Conservation (phyloP, 2,888 invertebrate genomes). For the Oasisia sp. region DNA sequence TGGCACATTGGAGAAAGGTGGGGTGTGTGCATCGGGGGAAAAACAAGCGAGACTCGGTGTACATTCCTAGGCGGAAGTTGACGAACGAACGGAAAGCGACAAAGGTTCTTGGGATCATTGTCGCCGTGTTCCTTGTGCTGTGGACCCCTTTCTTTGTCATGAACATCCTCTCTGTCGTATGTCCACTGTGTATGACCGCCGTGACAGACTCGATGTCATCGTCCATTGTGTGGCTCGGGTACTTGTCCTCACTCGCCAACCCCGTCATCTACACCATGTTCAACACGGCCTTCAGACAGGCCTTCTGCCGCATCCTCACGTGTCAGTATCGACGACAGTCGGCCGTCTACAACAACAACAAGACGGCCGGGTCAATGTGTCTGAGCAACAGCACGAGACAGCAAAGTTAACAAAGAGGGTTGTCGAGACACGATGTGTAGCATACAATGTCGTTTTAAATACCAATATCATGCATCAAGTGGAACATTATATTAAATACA, state of each 20-base stretch:
- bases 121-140: constrained; percentile 61
- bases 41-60: constrained; percentile 57
- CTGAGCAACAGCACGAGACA: not conserved
- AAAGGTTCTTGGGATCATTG: constrained; percentile 64
- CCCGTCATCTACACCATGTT: constrained; percentile 66
- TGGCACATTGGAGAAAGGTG: not conserved
- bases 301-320: constrained; percentile 59
- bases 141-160: constrained; percentile 64
- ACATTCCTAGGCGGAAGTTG: constrained; percentile 45
- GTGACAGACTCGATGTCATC: constrained; percentile 57
- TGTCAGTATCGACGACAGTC: constrained; percentile 41
- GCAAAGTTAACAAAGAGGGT: not conserved
- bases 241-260: constrained; percentile 62
- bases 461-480: no score
- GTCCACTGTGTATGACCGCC: constrained; percentile 49
- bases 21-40: not conserved
- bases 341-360: not conserved
- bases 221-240: constrained; percentile 63
- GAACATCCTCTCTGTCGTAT: constrained; percentile 59
- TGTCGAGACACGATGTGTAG: not conserved
- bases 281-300: constrained; percentile 59
- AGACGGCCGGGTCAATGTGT: not conserved
- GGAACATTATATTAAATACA: no score
- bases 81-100: constrained; percentile 62
- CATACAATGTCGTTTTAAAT: constrained; percentile 43